A percentile compares a stretch with the other conserved stretches of the same genome.
phyloP scores from a whole-genome alignment of 2,113 vertebrate genomes.

The Bungarus multicinctus region DNA sequence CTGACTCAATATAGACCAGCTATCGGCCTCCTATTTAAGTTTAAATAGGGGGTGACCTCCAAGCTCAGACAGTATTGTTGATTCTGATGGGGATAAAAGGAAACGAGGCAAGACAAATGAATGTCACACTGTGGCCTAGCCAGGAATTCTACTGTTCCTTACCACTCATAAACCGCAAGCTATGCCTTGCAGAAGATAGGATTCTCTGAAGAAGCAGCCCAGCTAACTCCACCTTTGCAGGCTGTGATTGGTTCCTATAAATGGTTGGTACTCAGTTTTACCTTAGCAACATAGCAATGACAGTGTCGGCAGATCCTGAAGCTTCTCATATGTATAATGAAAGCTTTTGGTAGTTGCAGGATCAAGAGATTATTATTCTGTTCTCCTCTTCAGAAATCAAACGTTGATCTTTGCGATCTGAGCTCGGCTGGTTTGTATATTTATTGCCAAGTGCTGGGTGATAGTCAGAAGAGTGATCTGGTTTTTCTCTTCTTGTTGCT shows the following conservation, averaged over 20 bases:
- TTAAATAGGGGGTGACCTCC: not conserved
- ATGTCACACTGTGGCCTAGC: not conserved
- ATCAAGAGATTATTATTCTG: not conserved
- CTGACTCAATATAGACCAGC: not conserved
- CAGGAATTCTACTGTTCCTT: not conserved
- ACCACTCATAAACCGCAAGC: not conserved
- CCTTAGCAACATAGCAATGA: constrained; percentile 29
- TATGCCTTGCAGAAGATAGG: not conserved
- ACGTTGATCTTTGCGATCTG: not conserved
- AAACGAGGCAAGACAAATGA: not conserved
- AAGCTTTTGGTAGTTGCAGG: not conserved
- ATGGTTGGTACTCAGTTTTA: constrained; percentile 2
- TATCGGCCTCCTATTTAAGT: not conserved
- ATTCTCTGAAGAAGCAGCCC: constrained; percentile 6
- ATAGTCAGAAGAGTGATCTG: not conserved
- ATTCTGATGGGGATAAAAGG: not conserved
- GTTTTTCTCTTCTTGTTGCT: not conserved
- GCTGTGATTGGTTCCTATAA: constrained; percentile 29
- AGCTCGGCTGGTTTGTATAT: not conserved
- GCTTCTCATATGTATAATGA: not conserved
- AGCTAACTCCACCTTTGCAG: not conserved
- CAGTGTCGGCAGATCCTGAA: not conserved
- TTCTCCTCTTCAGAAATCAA: not conserved
- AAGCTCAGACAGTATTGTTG: not conserved
- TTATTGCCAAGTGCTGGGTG: not conserved